These are phyloP conservation scores for Hoplostethus atlanticus DNA, from an alignment of 2,797 vertebrate species.

Conservation along the genomic window DNA sequence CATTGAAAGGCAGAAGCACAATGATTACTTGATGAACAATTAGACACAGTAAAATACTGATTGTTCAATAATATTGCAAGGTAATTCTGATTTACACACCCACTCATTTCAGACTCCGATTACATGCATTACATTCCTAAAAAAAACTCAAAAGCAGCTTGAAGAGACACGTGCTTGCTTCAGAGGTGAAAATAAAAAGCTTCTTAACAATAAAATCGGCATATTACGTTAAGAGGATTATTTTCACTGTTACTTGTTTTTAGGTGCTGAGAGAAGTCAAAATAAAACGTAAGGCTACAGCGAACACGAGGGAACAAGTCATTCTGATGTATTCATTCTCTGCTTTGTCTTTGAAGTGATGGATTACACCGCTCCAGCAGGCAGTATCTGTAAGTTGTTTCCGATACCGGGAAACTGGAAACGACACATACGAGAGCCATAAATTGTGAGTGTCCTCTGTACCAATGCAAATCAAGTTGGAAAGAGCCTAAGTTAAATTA, in stretches of 20 bases:
- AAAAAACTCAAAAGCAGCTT: neutral
- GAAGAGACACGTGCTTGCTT: neutral
- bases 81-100: too few species aligned
- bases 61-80: constrained; percentile 1
- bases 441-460: constrained; percentile 12
- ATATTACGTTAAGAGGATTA: constrained; percentile 5
- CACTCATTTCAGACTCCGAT: neutral
- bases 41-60: constrained; percentile 53
- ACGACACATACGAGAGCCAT: constrained; percentile 24
- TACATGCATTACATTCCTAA: neutral
- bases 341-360: constrained; percentile 31
- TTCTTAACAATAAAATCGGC: constrained; percentile 10
- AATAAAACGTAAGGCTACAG: constrained; percentile 40
- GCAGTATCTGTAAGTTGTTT: constrained; percentile 10
- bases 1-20: constrained; percentile 40
- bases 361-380: constrained; percentile 13
- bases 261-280: constrained; percentile 12
- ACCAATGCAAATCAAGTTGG: constrained; percentile 20
- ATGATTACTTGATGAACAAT: constrained; percentile 59
- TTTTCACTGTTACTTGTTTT: constrained; percentile 32
- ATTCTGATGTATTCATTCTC: constrained; percentile 40
- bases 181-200: constrained; percentile 11
- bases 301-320: constrained; percentile 30
- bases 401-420: constrained; percentile 21
- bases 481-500: neutral